Base-by-base conservation (phyloP, 1,140 invertebrate species). In the Drosophila punjabiensis region DNA sequence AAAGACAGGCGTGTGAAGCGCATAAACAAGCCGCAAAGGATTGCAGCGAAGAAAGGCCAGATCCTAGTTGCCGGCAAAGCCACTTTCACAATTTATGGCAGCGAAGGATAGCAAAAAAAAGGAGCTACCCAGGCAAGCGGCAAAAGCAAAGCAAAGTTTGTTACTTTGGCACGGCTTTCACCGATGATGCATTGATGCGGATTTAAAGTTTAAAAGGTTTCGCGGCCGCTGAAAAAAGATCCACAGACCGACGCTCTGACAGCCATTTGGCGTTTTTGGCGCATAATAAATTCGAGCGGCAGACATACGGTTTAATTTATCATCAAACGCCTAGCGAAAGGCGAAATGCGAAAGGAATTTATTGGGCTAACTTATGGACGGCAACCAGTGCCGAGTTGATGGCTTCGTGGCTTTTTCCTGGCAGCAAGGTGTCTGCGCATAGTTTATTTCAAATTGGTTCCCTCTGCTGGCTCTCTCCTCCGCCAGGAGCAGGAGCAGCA, bases 201-300 rank as follows among this genome's bases (percentile, higher is more conserved):
- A 90, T 86, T 90, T 91, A 91, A 91, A 90, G 86, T 91, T 90
- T 79, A 88, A 88, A 88, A 88, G 85, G 86, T 88, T 88, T 85
- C 81, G 85, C 79, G 78, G 81, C 74, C 63, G 48, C 66, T 61
- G 6, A 37, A 73, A 58, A 58, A 33, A 69, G 71, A 74, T 74
- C 55, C 70, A 32, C 58, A 32, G 65, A 58, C 32, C 68, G 50
- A 20, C 9, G 58, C 45, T 59, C 85, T 89, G 82, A 90, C 86
- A 89, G 85, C 82, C 81, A 77, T 89, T 89, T 89, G 86, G 85
- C 86, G 82, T 89, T 89, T 89, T 89, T 89, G 86, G 85, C 86
- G 85, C 85, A 88, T 89, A 90, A 89, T 89, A 89, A 89, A 89
- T 89, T 88, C 81, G 85, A 85, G 78, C 81, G 78, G 86, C 73